A percentile compares a stretch with the other conserved stretches of the same genome.
phyloP scores from a whole-genome alignment of 2,888 invertebrate species.

The Congeria kusceri region DNA sequence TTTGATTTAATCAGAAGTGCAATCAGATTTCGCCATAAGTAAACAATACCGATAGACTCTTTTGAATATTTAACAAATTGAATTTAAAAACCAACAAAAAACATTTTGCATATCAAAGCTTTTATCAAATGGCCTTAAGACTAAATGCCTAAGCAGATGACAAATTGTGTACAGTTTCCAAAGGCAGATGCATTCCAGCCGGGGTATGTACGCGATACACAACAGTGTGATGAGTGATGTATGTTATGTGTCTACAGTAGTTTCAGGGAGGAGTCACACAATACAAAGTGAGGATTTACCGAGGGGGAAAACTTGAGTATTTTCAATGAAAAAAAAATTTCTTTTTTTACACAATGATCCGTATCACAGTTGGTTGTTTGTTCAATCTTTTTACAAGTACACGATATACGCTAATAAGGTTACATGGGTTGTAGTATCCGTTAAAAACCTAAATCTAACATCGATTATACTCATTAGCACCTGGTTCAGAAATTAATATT shows the following conservation, averaged over 20 bases:
- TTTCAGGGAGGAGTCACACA: neutral
- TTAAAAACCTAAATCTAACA: constrained; percentile 23
- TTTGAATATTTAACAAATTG: too few relatives aligned
- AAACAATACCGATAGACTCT: too few relatives aligned
- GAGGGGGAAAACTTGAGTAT: constrained; percentile 3
- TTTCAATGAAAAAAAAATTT: constrained; percentile 7
- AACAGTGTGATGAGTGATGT: too few relatives aligned
- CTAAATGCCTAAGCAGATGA: neutral
- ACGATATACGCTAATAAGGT: constrained; percentile 10
- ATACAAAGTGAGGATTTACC: constrained; percentile 5
- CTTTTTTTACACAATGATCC: constrained; percentile 37
- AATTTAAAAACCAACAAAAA: too few relatives aligned
- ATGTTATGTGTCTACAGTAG: too few relatives aligned
- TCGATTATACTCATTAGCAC: constrained; percentile 4
- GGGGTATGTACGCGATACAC: neutral
- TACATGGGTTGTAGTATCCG: constrained; percentile 38
- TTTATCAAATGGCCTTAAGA: too few relatives aligned
- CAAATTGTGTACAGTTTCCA: neutral
- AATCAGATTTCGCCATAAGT: too few relatives aligned
- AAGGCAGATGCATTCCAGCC: neutral
- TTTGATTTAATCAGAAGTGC: too few relatives aligned
- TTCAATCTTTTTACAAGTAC: constrained; percentile 37
- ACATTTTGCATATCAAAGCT: too few relatives aligned
- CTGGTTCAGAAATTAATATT: constrained; percentile 2
- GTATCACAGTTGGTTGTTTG: constrained; percentile 48